Evolutionary conservation across 2,797 vertebrate genomes (phyloP).

Genomic region (Neomorphus geoffroyi): DNA sequence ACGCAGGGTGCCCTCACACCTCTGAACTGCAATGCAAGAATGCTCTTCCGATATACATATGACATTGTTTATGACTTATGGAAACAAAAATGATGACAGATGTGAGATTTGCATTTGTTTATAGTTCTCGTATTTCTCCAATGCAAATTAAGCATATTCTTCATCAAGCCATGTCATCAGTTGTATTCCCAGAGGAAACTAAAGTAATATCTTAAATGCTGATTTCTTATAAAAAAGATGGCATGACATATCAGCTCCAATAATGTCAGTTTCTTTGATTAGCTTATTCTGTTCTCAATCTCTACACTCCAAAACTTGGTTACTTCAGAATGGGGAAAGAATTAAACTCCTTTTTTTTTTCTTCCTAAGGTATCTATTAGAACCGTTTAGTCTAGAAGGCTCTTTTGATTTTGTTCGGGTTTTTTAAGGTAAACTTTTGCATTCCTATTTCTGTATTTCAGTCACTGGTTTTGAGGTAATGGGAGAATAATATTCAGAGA

Average conservation of each 20-base stretch:
- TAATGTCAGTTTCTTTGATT: neutral
- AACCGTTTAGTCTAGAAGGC: neutral
- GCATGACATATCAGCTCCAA: neutral
- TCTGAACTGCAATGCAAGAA: neutral
- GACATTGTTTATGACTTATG: neutral
- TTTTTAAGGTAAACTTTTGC: neutral
- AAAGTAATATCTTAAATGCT: slow-evolving; percentile 49
- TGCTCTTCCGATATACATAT: neutral
- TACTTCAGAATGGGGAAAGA: slow-evolving; percentile 1
- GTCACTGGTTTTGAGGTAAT: neutral
- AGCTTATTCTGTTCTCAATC: neutral
- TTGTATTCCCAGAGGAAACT: neutral
- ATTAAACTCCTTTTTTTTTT: neutral
- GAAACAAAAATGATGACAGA: neutral
- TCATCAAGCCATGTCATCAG: slow-evolving; percentile 1
- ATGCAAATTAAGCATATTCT: slow-evolving; percentile 31
- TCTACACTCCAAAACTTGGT: neutral
- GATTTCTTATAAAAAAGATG: slow-evolving; percentile 45
- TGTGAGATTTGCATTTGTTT: slow-evolving; percentile 26
- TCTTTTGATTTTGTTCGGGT: no score
- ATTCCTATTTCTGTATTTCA: neutral
- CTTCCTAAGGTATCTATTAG: neutral
- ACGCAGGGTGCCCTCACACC: neutral
- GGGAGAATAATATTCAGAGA: neutral
- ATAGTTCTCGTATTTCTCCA: neutral